Percentiles rank a stretch among this genome's conserved stretches.
These are phyloP conservation scores for Aphis gossypii DNA, from an alignment of 1,140 invertebrate genomes.

Conservation along the genomic window DNA sequence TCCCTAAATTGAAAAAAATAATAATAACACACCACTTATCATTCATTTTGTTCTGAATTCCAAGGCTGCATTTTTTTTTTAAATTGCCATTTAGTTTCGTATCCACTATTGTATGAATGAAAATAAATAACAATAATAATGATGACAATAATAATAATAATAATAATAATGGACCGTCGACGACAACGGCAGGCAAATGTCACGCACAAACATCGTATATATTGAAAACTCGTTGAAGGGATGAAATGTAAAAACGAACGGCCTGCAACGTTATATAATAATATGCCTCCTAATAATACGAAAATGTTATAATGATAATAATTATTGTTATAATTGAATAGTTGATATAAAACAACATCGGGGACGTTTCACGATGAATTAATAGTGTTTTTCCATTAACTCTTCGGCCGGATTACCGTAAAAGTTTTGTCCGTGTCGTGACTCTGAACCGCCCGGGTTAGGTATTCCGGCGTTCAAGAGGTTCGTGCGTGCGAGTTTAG, in stretches of 20 bases:
- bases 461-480: background rate
- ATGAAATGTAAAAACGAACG: background rate
- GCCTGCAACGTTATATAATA: background rate
- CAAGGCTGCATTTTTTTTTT: background rate
- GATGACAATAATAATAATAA: background rate
- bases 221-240: slow-evolving; percentile 23
- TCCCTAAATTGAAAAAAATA: slow-evolving; percentile 23
- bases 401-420: background rate
- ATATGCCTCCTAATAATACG: background rate
- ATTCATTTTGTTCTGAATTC: background rate
- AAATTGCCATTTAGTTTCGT: slow-evolving; percentile 18
- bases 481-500: slow-evolving; percentile 12
- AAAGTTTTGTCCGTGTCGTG: background rate
- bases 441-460: background rate
- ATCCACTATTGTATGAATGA: background rate
- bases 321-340: background rate
- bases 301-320: background rate
- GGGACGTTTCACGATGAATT: background rate
- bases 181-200: background rate
- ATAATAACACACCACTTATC: slow-evolving; percentile 3
- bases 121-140: background rate
- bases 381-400: slow-evolving; percentile 4
- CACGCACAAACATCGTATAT: background rate
- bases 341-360: background rate
- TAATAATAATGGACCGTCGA: background rate